Evolutionary conservation across 2,888 invertebrate genomes (phyloP), one percentile per base, ranked within the genome.

Genomic region (Dorcus hopei): DNA sequence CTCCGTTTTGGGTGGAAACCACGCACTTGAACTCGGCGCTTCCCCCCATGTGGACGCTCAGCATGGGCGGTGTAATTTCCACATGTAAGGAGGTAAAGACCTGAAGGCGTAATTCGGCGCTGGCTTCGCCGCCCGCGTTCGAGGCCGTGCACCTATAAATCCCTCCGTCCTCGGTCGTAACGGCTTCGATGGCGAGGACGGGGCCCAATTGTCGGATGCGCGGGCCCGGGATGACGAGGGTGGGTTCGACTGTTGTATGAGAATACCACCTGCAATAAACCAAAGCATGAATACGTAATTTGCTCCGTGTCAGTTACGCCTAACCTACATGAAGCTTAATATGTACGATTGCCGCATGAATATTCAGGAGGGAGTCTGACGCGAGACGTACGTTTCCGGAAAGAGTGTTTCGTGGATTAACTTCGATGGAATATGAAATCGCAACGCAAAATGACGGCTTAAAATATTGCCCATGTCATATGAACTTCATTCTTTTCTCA

Each of bases 21-120:
- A 82, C 72, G 73, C 88, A 89, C 49, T 68, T 83, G 76, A 91
- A 89, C 72, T 87, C 86, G 0, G 90, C 91, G 59, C 85, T 85
- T 50, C 88, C 87, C 3, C 87, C 90, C 77, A 90, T 86, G 74
- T 90, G 89, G 38, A 90, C 88, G 66, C 87, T 87, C 49, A 87
- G 77, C 59, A 87, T 76, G 41, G 84, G 82, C 26, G 87, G 88
- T 26, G 82, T 82, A 65, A 88, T 83, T 77, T 87, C 86, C 48
- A 87, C 86, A 74, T 86, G 85, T 23, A 89, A 79, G 50, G 87
- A 85, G 16, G 86, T 85, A 62, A 86, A 83, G 23, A 89, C 88
- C 9, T 84, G 80, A 11, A 89, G 79, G 68, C 85, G 81, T 55
- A 89, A 72, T 70, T 89, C 89, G 6, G 87, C 86, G 66, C 86